These are phyloP conservation scores for Melanargia galathea DNA, from an alignment of 2,888 invertebrate species.

Conservation along the genomic window DNA sequence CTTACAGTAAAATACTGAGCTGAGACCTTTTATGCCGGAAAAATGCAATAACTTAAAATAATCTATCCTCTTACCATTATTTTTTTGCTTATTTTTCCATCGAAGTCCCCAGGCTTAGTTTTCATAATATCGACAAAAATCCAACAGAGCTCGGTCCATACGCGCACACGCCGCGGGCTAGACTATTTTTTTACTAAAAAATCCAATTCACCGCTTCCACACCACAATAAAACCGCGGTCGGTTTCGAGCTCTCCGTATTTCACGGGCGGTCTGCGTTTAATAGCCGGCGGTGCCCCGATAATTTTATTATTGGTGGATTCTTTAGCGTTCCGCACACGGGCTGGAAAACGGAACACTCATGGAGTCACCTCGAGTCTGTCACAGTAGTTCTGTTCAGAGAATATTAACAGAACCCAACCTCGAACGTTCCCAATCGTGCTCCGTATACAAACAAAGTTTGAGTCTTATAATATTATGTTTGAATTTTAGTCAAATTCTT, in stretches of 20 bases:
- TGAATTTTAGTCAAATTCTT: too few relatives aligned
- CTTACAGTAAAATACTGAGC: too few relatives aligned
- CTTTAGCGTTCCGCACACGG: constrained; percentile 44
- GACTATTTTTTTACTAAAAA: constrained; percentile 22
- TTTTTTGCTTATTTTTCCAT: not conserved
- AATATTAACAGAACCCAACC: too few relatives aligned
- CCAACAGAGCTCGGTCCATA: constrained; percentile 10
- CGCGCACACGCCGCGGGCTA: constrained; percentile 6
- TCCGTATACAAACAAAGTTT: too few relatives aligned
- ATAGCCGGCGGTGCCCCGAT: constrained; percentile 76
- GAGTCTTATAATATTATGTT: too few relatives aligned
- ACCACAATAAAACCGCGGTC: constrained; percentile 30
- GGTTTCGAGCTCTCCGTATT: constrained; percentile 62
- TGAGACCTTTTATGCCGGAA: too few relatives aligned
- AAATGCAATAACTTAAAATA: too few relatives aligned
- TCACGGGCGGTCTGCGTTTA: constrained; percentile 79
- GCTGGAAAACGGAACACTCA: not conserved
- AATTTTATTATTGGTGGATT: constrained; percentile 80
- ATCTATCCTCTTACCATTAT: too few relatives aligned
- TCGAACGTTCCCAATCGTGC: too few relatives aligned
- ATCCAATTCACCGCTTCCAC: constrained; percentile 23
- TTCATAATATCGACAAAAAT: constrained; percentile 13
- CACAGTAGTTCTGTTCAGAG: too few relatives aligned
- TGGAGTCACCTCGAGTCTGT: too few relatives aligned
- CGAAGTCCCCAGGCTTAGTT: not conserved